Evolutionary conservation across 2,113 vertebrate species (phyloP).

Genomic region (Rattus norvegicus): GRCr8 NC_086023.1:136982501-136983000

Average conservation of each 20-base stretch:
- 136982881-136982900: background rate
- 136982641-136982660: background rate
- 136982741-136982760: background rate
- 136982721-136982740: background rate
- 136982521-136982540: background rate
- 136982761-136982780: background rate
- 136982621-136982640: background rate
- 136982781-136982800: background rate
- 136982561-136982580: background rate
- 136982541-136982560: background rate
- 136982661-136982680: background rate
- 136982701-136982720: background rate
- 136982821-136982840: background rate
- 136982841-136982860: background rate
- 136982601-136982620: background rate
- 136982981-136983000: background rate
- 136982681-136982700: background rate
- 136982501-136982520: background rate
- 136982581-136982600: background rate
- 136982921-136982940: background rate
- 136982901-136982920: background rate
- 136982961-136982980: background rate
- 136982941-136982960: background rate
- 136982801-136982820: background rate
- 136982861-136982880: background rate